Evolutionary conservation across 2,797 vertebrate species (phyloP), one percentile per base, ranked within the genome.

Genomic region (Malacoctenus gilli): DNA sequence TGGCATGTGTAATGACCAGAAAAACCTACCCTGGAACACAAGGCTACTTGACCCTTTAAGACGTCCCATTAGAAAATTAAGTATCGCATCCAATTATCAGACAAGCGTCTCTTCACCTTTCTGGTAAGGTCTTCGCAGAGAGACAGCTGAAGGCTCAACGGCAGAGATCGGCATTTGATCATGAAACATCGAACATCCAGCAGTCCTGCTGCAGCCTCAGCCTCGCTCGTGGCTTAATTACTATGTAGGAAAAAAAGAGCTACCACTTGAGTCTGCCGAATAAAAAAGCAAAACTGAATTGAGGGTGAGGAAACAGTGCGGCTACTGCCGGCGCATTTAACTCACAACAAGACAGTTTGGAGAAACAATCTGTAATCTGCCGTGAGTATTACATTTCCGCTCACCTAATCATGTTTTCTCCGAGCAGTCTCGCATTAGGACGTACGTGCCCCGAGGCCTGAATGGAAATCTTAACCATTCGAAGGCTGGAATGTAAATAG

Each of bases 81-180:
- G 74, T 61, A 75, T 76, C 70, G 70, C 73, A 77, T 82, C 73
- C 74, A 86, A 88, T 86, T 87, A 84, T 49, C 55, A 68, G 77
- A 80, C 66, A 72, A 75, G 82, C 37, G 67, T 77, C 78, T 82
- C 77, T 84, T 85, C 79, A 70, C 77, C 68, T 79, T 75, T 64
- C 42, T 52, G 8, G 13, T 49, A 39, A 54, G 65, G 62, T 70
- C 82, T 74, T n/a, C 67, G 60, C 70, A 67, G 55, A 16, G 44
- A 31, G 57, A 61, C 56, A 54, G 77, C 50, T 43, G 53, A 82
- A 78, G 79, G 62, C 65, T 79, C 62, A 61, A 51, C 65, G 77
- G 65, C 63, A 56, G 42, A 42, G n/a, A 64, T 16, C 3, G 61
- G 43, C 9, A 5, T 57, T 56, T 77, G 65, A 75, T 78, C 59